Conservation (phyloP, 2,113 vertebrate genomes). For the Mustela nigripes region DNA sequence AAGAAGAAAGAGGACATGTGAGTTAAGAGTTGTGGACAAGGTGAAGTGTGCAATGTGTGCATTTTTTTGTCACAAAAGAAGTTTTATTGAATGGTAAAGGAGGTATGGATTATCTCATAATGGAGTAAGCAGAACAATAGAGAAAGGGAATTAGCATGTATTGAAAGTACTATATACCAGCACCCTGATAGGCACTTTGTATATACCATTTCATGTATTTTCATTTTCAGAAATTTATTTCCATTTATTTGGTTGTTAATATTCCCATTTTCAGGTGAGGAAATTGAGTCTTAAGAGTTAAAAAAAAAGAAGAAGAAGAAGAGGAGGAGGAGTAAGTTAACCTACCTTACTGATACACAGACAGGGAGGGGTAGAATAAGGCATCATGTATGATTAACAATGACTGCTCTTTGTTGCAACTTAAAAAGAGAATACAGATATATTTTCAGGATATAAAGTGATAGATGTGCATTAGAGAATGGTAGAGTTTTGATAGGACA, state of each 20-base stretch:
- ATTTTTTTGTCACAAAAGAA: background rate
- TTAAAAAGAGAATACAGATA: background rate
- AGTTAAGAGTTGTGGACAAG: background rate
- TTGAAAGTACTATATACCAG: background rate
- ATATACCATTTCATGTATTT: background rate
- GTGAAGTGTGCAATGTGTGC: background rate
- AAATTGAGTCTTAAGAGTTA: background rate
- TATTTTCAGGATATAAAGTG: background rate
- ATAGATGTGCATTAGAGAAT: background rate
- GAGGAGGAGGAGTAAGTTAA: background rate
- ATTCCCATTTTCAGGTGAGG: background rate
- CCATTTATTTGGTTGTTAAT: background rate
- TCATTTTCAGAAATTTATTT: background rate
- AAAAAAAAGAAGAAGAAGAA: no score
- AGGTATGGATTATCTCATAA: background rate
- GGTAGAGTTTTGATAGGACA: background rate
- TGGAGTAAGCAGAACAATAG: background rate
- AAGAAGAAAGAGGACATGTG: background rate
- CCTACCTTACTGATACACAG: background rate
- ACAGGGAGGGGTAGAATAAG: background rate
- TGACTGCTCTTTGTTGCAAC: conserved; percentile 38
- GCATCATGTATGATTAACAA: background rate
- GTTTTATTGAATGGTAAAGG: background rate
- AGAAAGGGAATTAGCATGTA: background rate
- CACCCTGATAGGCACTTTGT: background rate